Conservation (phyloP, 2,113 vertebrate species). For the Notothenia coriiceps region DNA sequence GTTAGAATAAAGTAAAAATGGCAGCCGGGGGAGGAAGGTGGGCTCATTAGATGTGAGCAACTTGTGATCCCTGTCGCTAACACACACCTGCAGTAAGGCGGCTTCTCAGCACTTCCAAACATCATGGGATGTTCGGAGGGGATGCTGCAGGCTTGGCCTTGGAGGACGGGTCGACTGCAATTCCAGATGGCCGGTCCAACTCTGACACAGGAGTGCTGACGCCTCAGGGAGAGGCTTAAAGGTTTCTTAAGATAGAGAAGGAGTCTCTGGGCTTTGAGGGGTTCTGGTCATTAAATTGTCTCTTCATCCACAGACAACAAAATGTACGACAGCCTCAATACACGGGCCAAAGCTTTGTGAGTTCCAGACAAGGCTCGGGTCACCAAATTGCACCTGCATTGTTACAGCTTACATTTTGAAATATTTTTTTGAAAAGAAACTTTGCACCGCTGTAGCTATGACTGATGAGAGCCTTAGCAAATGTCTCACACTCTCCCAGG, state of each 20-base stretch:
- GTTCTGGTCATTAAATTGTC: neutral
- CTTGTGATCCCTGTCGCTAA: constrained; percentile 19
- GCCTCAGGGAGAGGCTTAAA: constrained; percentile 29
- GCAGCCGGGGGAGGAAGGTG: constrained; percentile 13
- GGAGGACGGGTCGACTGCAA: neutral
- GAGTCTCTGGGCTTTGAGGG: neutral
- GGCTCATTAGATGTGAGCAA: constrained; percentile 30
- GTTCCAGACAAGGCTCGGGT: neutral
- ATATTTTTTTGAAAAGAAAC: constrained; percentile 14
- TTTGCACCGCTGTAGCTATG: constrained; percentile 8
- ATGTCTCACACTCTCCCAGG: constrained; percentile 42
- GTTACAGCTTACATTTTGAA: constrained; percentile 1
- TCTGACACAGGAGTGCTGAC: constrained; percentile 39
- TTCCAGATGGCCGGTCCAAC: constrained; percentile 55
- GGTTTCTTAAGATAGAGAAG: constrained; percentile 19
- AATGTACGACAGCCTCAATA: neutral
- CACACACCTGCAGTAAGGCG: constrained; percentile 13
- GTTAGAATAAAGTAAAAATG: constrained; percentile 32
- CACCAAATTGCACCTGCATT: constrained; percentile 8
- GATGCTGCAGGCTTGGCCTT: neutral
- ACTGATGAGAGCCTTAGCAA: constrained; percentile 52
- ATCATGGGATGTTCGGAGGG: constrained; percentile 21
- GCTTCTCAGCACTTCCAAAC: constrained; percentile 22
- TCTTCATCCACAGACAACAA: neutral
- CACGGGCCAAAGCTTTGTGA: neutral